A percentile compares a stretch with the other conserved stretches of the same genome.
phyloP scores from a whole-genome alignment of 2,113 vertebrate genomes.

The Agapornis roseicollis region DNA sequence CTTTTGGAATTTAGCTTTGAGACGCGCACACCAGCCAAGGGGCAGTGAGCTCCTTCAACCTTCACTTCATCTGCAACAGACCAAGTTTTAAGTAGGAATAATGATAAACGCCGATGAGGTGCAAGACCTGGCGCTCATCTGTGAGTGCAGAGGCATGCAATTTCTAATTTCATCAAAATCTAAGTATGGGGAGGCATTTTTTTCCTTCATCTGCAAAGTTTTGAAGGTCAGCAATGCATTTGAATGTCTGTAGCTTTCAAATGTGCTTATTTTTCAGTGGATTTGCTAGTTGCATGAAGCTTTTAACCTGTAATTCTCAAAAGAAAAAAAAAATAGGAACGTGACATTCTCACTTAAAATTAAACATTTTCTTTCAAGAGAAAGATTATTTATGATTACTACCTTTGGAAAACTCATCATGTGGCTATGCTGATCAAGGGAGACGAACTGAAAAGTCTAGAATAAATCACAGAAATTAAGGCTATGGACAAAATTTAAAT shows the following conservation, averaged over 20 bases:
- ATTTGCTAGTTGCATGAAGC: background rate
- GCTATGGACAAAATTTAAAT: background rate
- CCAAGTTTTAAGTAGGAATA: background rate
- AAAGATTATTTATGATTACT: background rate
- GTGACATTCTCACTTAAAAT: background rate
- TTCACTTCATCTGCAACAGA: conserved; percentile 33
- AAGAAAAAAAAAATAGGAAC: background rate
- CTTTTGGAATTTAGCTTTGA: background rate
- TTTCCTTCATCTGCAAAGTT: background rate
- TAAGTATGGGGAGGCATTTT: background rate
- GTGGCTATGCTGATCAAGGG: background rate
- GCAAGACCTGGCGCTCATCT: conserved; percentile 2
- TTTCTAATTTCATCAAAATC: conserved; percentile 1
- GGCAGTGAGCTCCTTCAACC: background rate
- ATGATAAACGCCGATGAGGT: conserved; percentile 31
- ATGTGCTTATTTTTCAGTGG: background rate
- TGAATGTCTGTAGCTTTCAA: background rate
- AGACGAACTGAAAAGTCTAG: background rate
- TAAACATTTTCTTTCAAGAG: background rate
- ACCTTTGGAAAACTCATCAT: background rate
- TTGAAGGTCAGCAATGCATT: background rate
- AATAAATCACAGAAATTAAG: background rate
- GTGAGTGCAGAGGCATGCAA: background rate
- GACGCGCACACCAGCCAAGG: background rate
- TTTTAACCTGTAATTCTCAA: background rate